Base-by-base conservation (phyloP, 2,888 invertebrate genomes). In the Trimorus sp. region DNA sequence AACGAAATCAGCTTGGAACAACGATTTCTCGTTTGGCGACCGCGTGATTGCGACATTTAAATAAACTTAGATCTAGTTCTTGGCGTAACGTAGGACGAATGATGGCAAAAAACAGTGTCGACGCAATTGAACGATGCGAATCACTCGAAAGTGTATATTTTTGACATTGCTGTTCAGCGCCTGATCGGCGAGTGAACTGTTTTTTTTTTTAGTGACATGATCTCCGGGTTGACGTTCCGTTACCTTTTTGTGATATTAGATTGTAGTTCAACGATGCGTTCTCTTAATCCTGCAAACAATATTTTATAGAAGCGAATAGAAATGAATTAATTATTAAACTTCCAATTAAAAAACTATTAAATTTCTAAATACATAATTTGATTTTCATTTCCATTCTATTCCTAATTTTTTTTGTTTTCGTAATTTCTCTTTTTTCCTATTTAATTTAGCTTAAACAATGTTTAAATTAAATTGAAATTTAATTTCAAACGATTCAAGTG, bases 181-280 rank as follows among this genome's bases (percentile, higher is more conserved):
- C 49, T 37, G 14, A 42, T n/a, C 26, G 26, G 54, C 14, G 38
- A 16, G 59, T 42, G 40, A 51, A 60, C 54, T 62, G 62, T 69
- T 69, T 68, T 15, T 76, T 68, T 45, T 11, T 53, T 75, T 40
- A 11, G 53, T 51, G 53, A 68, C 75, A 53, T 60, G 66, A 59
- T 66, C 14, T 60, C 60, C 75, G 53, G 65, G 26, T 58, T 38
- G 65, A 56, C 11, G 49, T 11, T 62, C 38, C n/a, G 40, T 63
- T 65, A 7, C 42, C 9, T 59, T 75, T 26, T 60, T 75, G 66
- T 59, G 59, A 75, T 68, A 75, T 68, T 75, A 75, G 66, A 58
- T 60, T 59, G 7, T 59, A 16, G 16, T 53, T 53, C 16, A 16
- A 7, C 7, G 15, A 65, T 62, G 7, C 26, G 26, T 26, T 26